Base-by-base conservation (phyloP, 92 coral and sea anemone species). In the Zoanthus gigantus region DNA sequence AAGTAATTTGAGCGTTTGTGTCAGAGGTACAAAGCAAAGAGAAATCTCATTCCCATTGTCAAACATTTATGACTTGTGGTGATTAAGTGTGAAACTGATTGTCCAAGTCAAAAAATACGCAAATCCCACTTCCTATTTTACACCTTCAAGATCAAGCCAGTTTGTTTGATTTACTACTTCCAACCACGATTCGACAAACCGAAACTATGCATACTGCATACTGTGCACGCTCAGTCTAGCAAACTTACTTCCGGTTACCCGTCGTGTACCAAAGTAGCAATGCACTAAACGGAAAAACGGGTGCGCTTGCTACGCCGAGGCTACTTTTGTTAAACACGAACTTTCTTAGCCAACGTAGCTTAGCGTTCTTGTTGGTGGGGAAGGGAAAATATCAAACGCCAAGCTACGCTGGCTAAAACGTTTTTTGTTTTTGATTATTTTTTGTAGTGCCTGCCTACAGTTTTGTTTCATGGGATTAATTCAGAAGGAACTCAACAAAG, bases 401-500 rank as follows among this genome's bases (percentile, higher is more conserved):
- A 53, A 53, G 60, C 60, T 53, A 53, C 60, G 60, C 60, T 53
- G 60, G 60, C 60, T 53, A 53, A 53, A 53, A 34, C 74, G 37
- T 69, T 69, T 34, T 23, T 23, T 53, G 60, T 53, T 53, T 53
- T 53, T 53, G 60, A 53, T 72, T 72, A 72, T 72, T 31, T 72
- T 44, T 72, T 72, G 47, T 46, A 74, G 78, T 74, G 78, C 78
- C 58, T 74, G 78, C 58, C 78, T 74, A 28, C 78, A 74, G 78
- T 74, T 74, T 46, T 74, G 78, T 15, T 74, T 74, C 30, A 74
- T 74, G 78, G 58, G 57, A 17, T 46, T 74, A 75, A 48, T 75
- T 75, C 79, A 75, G 79, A 75, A 75, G 61, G 79, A 75, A 48
- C 61, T 75, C 60, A 48, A 75, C 79, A 75, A 48, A 75, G 61